Base-by-base conservation (phyloP, 2,797 vertebrate species). In the Sebastes cheni region DNA sequence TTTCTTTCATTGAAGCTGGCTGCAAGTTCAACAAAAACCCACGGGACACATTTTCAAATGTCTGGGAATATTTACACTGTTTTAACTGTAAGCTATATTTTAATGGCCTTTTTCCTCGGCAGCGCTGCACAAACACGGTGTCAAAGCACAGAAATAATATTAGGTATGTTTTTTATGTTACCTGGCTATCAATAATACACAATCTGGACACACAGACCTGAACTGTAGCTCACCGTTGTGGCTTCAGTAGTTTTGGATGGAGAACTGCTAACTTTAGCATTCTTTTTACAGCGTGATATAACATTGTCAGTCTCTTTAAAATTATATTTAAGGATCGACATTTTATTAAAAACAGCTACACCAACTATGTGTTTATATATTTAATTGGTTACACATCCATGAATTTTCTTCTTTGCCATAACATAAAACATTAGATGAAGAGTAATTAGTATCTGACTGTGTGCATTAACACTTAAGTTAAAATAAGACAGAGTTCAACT, bases 11-110 rank as follows among this genome's bases (percentile, higher is more conserved):
- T 81, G 83, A 86, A 80, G 83, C 80, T 8, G 64, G 78, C 75
- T 64, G 72, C 85, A 91, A 90, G 86, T 88, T 90, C 86, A 91
- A 86, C 83, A 77, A 86, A 91, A 91, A 84, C 89, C 89, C 90
- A 79, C 6, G 80, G 86, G 90, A 91, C 69, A 23, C 70, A 72
- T 87, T 91, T 89, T 91, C 86, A 89, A 91, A 93, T 82, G 85
- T 84, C 79, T 89, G 73, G 67, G 75, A 91, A 92, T 90, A 92
- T 91, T 91, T 92, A 90, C 88, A 75, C 85, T 54, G 79, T 88
- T 91, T 86, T 83, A 89, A 90, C 82, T 72, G 72, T 79, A 88
- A 92, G 86, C 83, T 67, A 82, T 79, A 82, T 89, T 91, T 92
- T 90, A 91, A 92, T 87, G 88, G 88, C 72, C 64, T 80, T 86